Conservation (phyloP, 2,888 invertebrate genomes). For the Oscheius sp. region DNA sequence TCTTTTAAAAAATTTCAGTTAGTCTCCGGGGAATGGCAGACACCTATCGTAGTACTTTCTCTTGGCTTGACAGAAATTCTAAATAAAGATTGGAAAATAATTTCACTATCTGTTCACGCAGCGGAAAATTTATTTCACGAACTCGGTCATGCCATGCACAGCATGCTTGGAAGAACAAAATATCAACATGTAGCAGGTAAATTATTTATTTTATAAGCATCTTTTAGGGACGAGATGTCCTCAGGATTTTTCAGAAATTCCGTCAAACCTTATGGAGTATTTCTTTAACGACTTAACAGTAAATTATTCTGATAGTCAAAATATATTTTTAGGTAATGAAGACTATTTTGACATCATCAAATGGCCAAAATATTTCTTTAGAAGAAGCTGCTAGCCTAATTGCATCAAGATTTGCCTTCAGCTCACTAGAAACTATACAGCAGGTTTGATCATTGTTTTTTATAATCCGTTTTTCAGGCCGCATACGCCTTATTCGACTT, state of each 20-base stretch:
- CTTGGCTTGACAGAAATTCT: conserved; percentile 43
- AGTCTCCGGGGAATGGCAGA: conserved; percentile 52
- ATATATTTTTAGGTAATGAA: conserved; percentile 42
- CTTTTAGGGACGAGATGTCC: conserved; percentile 86
- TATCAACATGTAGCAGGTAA: conserved; percentile 90
- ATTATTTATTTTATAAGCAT: conserved; percentile 7
- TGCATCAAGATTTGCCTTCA: conserved; percentile 85
- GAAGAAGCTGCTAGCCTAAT: conserved; percentile 83
- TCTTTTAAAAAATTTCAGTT: conserved; percentile 46
- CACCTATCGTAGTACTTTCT: conserved; percentile 67
- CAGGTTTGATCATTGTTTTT: conserved; percentile 36
- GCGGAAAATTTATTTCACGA: conserved; percentile 98
- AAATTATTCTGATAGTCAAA: too few relatives aligned
- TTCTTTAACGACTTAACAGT: conserved; percentile 81
- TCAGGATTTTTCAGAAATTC: conserved; percentile 96
- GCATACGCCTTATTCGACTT: conserved; percentile 67
- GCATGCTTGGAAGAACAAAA: conserved; percentile 91
- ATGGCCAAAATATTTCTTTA: conserved; percentile 83
- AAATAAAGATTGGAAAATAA: conserved; percentile 32
- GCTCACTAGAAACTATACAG: conserved; percentile 57
- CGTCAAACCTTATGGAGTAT: conserved; percentile 97
- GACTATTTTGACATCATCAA: conserved; percentile 70
- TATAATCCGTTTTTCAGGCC: conserved; percentile 72
- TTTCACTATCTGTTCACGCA: conserved; percentile 75
- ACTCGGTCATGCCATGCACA: conserved; percentile 98